Evolutionary conservation across 2,888 invertebrate species (phyloP), one percentile per base, ranked within the genome.

Genomic region (Gortyna flavago): DNA sequence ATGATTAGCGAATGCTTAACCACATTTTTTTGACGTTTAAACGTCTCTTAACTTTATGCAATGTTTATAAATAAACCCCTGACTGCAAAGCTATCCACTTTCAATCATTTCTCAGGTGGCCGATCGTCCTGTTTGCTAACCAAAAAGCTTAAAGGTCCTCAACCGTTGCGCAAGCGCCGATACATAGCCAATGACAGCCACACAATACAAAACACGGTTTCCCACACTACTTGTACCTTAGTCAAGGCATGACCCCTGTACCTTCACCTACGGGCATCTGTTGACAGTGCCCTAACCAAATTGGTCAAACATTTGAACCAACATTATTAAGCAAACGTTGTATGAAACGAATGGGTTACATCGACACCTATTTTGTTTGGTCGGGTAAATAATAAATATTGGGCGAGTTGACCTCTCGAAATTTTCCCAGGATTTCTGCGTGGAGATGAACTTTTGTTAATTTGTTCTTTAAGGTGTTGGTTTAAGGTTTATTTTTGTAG

Each of bases 351-450:
- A 91, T 90, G 92, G 92, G 91, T 92, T 90, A 93, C 93, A 91
- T 93, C 93, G 92, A 94, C 95, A 95, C 95, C 95, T 95, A 92
- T 93, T 87, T 89, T 93, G 90, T 93, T 94, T 93, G 91, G 88
- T 68, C 67, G 89, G 81, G 90, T 89, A 95, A 95, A 95, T 89
- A 94, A 79, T 79, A 87, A 87, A 90, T 85, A 85, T 87, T 89
- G 84, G 89, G 77, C 81, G 77, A 90, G 89, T 92, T 93, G 92
- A 93, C 93, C 93, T 89, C 89, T 88, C 91, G 85, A 91, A 91
- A 91, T 89, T 86, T 95, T 95, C 95, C 94, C 95, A 95, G 93
- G 94, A 89, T 87, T 57, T 51, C 64, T 83, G 75, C 80, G 57
- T 67, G n/a, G 25, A 2, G 1, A 29, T 54, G n/a, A 59, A 32